Percentiles rank a stretch among this genome's conserved stretches.
Evolutionary conservation across 2,888 invertebrate species (phyloP).

Genomic region (Capitulum mitella): DNA sequence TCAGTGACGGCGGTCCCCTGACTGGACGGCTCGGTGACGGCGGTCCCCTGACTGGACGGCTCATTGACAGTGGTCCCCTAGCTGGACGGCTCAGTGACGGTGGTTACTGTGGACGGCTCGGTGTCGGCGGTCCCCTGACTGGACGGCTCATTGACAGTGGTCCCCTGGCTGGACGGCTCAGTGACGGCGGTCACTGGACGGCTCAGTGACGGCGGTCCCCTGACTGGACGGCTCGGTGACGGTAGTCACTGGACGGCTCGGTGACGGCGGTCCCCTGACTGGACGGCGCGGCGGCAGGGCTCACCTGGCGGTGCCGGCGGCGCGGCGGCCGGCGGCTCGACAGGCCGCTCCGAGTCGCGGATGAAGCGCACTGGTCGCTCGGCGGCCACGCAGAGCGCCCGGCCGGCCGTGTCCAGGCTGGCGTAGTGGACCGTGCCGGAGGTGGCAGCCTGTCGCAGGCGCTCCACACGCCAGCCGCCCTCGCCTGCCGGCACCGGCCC

Average conservation of each 20-base stretch:
- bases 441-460: slow-evolving; percentile 3
- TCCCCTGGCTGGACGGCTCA: background rate
- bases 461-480: background rate
- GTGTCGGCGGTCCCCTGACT: background rate
- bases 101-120: background rate
- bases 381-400: background rate
- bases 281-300: background rate
- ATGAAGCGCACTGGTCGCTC: background rate
- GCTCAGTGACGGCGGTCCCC: too few species aligned
- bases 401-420: background rate
- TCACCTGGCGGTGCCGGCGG: background rate
- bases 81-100: background rate
- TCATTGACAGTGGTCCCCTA: background rate
- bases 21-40: too few species aligned
- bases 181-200: too few species aligned
- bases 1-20: too few species aligned
- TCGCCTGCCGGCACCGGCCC: background rate
- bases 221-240: too few species aligned
- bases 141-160: background rate
- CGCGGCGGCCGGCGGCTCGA: background rate
- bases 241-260: background rate
- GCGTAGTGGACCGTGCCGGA: background rate
- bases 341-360: background rate
- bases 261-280: background rate
- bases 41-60: background rate